A percentile compares a stretch with the other conserved stretches of the same genome.
phyloP scores from a whole-genome alignment of 2,888 invertebrate genomes.

The Phalera bucephala region DNA sequence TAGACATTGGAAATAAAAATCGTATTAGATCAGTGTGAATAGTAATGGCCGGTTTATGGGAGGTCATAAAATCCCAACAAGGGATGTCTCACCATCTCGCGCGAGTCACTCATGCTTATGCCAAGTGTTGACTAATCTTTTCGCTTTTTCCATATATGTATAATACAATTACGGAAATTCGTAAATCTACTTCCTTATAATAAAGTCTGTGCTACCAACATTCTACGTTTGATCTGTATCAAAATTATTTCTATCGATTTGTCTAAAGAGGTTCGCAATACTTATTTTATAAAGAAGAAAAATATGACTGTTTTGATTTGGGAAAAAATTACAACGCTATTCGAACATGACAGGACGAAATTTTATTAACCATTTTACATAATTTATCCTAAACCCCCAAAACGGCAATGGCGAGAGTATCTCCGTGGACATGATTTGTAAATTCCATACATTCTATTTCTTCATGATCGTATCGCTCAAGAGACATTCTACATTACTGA shows the following conservation, averaged over 20 bases:
- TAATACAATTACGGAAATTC: constrained; percentile 28
- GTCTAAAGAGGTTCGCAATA: too few species aligned
- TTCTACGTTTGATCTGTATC: too few species aligned
- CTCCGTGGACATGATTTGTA: too few species aligned
- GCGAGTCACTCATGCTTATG: neutral
- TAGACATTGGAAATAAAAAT: constrained; percentile 63
- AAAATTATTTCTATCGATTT: too few species aligned
- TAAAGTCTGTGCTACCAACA: constrained; percentile 14
- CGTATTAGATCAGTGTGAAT: constrained; percentile 70
- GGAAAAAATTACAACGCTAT: too few species aligned
- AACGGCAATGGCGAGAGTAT: too few species aligned
- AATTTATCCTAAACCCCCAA: too few species aligned
- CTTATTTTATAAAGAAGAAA: too few species aligned
- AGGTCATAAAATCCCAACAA: constrained; percentile 62
- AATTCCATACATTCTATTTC: too few species aligned
- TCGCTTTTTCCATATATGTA: constrained; percentile 36
- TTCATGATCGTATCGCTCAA: constrained; percentile 20
- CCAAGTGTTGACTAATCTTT: constrained; percentile 40
- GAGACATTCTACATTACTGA: constrained; percentile 20
- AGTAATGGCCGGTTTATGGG: constrained; percentile 63
- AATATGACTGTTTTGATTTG: too few species aligned
- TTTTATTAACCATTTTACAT: too few species aligned
- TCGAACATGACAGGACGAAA: too few species aligned
- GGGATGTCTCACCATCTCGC: constrained; percentile 54
- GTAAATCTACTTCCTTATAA: constrained; percentile 22